Conservation (phyloP, 2,888 invertebrate species). For the Eupelmus urozonus region DNA sequence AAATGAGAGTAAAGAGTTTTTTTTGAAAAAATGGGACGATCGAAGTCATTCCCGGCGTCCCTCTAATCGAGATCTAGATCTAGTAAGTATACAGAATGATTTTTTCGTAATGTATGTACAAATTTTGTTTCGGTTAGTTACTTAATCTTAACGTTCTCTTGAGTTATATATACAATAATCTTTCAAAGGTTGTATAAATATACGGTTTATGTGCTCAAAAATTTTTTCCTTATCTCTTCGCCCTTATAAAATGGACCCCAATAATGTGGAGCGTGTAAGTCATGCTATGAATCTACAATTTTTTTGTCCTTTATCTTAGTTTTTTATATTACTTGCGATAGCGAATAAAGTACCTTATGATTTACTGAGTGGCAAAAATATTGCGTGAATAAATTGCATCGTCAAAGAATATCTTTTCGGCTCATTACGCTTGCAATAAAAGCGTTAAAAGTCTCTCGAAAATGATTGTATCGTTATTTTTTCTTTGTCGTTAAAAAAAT, state of each 20-base stretch:
- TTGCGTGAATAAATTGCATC: conserved; percentile 22
- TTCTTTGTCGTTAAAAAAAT: conserved; percentile 1
- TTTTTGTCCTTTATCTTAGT: neutral
- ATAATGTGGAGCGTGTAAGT: conserved; percentile 35
- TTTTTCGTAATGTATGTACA: conserved; percentile 40
- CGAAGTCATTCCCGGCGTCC: no score
- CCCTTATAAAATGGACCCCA: conserved; percentile 39
- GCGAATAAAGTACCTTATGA: neutral
- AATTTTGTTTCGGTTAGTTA: conserved; percentile 27
- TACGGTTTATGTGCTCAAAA: conserved; percentile 39
- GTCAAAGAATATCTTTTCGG: conserved; percentile 41
- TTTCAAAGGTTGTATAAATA: conserved; percentile 47
- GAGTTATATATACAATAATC: conserved; percentile 21
- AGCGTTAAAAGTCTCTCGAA: conserved; percentile 24
- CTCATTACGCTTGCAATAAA: conserved; percentile 26
- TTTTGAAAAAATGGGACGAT: no score
- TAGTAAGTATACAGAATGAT: no score
- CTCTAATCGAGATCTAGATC: no score
- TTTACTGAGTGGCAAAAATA: conserved; percentile 36
- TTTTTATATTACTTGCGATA: neutral
- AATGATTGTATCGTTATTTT: conserved; percentile 25
- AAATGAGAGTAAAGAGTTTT: no score
- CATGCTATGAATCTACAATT: conserved; percentile 34
- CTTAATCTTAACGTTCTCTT: conserved; percentile 14
- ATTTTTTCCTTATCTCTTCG: conserved; percentile 21